Conservation (phyloP, 2,888 invertebrate genomes). For the Oligia latruncula region DNA sequence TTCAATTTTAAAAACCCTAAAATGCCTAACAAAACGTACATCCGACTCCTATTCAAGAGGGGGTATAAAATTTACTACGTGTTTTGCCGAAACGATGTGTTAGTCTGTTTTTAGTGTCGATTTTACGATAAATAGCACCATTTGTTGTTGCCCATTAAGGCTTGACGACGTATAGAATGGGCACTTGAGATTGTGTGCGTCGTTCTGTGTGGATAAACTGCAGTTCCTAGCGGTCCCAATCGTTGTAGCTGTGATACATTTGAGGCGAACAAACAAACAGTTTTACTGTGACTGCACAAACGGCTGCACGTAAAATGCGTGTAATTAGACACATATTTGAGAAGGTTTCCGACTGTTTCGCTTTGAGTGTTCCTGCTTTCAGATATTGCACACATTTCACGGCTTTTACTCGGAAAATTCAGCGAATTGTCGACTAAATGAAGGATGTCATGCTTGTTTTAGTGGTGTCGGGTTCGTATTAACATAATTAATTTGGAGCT, state of each 20-base stretch:
- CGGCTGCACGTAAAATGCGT: slow-evolving; percentile 41
- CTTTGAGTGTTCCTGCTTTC: slow-evolving; percentile 51
- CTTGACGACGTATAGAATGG: slow-evolving; percentile 83
- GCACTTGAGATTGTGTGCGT: slow-evolving; percentile 81
- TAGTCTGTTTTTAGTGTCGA: slow-evolving; percentile 85
- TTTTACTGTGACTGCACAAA: slow-evolving; percentile 52
- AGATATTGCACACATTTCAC: slow-evolving; percentile 47
- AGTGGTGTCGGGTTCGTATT: slow-evolving; percentile 10
- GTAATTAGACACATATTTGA: slow-evolving; percentile 60
- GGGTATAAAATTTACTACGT: slow-evolving; percentile 79
- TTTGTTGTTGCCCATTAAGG: slow-evolving; percentile 84
- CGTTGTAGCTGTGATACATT: slow-evolving; percentile 71
- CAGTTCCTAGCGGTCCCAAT: slow-evolving; percentile 72
- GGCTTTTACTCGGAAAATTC: slow-evolving; percentile 41
- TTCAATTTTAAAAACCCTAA: slow-evolving; percentile 61
- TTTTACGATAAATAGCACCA: slow-evolving; percentile 87
- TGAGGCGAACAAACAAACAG: slow-evolving; percentile 67
- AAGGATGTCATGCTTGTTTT: slow-evolving; percentile 41
- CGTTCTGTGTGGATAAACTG: slow-evolving; percentile 77
- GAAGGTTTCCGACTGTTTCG: slow-evolving; percentile 24
- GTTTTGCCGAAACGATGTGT: slow-evolving; percentile 82
- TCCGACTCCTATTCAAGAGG: slow-evolving; percentile 65
- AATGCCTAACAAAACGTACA: slow-evolving; percentile 48
- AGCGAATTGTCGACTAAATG: slow-evolving; percentile 35
- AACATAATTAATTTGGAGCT: slow-evolving; percentile 18